Evolutionary conservation across 1,140 invertebrate genomes (phyloP), one percentile per base, ranked within the genome.

Genomic region (Euwallacea fornicatus): DNA sequence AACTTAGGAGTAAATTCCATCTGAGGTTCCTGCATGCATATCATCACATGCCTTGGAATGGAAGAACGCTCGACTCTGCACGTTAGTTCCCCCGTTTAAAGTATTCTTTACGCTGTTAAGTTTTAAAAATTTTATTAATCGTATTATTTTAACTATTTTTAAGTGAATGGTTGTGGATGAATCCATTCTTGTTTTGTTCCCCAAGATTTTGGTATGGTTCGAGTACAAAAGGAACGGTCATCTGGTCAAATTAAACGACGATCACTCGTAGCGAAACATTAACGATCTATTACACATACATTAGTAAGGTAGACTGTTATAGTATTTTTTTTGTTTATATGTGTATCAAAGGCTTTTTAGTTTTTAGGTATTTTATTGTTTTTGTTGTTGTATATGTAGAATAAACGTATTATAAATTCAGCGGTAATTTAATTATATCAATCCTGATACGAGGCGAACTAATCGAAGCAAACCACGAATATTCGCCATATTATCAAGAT

Each of bases 251-350:
- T 50, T 50, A 50, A 15, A 43, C 33, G 47, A 69, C 58, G 46
- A 69, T 62, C 67, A 69, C 67, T 9, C 54, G 42, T 62, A 69
- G 58, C 62, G 47, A 69, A 55, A 55, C 56, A 66, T 47, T 13
- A 58, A 47, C 10, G 46, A 54, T 21, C 46, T 50, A 50, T 11
- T 50, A 61, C 42, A 67, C 50, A 69, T 55, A 64, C 53, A 58
- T 65, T 21, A 60, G 7, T 50, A 60, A 43, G 46, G 64, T 72
- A 72, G 71, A 72, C 71, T 72, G 71, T 72, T 72, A 58, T 67
- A 67, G 71, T 72, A 72, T 72, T 72, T 66, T n/a, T 68, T 72
- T 61, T 72, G 64, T 72, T 72, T 68, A 71, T 59, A 71, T 53
- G 58, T 72, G 71, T 72, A 67, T 44, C 43, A 66, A 61, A 66